Evolutionary conservation across 2,888 invertebrate genomes (phyloP).

Genomic region (Pachliopta kotzebuea): DNA sequence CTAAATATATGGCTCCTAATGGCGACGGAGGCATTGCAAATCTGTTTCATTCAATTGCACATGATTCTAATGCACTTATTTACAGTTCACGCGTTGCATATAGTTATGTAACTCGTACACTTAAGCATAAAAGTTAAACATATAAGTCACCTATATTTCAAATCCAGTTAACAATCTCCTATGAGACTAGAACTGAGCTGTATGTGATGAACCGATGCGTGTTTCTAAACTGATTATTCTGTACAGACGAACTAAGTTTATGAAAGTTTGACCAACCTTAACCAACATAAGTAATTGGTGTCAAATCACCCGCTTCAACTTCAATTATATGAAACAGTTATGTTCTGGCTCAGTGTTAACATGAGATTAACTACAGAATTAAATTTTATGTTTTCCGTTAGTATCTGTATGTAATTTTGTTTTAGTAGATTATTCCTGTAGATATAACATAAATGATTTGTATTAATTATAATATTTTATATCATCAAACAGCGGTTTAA

Average conservation of each 20-base stretch:
- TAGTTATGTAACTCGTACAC: too few relatives aligned
- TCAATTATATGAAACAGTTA: neutral
- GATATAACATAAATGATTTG: too few relatives aligned
- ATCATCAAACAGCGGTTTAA: too few relatives aligned
- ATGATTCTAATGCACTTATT: neutral
- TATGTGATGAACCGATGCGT: neutral
- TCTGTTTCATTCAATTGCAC: neutral
- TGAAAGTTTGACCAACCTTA: neutral
- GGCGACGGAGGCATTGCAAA: conserved; percentile 7
- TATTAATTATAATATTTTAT: too few relatives aligned
- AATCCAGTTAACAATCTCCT: too few relatives aligned
- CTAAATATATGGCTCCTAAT: conserved; percentile 39
- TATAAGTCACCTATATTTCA: too few relatives aligned
- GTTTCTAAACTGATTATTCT: neutral
- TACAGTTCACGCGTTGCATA: neutral
- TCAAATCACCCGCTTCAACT: neutral
- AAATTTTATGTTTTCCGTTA: neutral
- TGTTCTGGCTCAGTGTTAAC: neutral
- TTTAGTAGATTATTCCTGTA: too few relatives aligned
- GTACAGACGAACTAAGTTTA: neutral
- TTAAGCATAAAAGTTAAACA: neutral
- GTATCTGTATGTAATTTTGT: neutral
- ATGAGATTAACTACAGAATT: neutral
- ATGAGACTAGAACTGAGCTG: neutral
- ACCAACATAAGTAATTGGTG: neutral